Evolutionary conservation across 2,113 vertebrate species (phyloP).

Genomic region (Antigone vipio): DNA sequence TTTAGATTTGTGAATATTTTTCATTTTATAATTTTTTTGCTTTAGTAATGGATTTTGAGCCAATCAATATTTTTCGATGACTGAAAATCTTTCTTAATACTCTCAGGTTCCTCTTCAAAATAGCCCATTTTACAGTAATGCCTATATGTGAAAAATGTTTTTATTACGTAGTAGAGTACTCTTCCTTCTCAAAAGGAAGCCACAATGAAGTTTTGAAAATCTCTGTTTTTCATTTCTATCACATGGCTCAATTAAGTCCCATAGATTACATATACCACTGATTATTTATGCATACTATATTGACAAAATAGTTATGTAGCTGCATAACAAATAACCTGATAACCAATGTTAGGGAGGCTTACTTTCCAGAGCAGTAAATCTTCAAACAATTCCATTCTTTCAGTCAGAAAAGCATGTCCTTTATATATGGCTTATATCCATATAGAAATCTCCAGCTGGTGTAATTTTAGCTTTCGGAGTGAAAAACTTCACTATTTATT

Average conservation of each 20-base stretch:
- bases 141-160: background rate
- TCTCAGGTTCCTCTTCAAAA: background rate
- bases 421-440: background rate
- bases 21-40: background rate
- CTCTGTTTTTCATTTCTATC: background rate
- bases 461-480: constrained; percentile 4
- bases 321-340: background rate
- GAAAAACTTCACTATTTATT: background rate
- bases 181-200: background rate
- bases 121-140: background rate
- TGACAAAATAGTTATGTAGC: background rate
- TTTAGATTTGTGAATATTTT: background rate
- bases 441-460: background rate
- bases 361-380: background rate
- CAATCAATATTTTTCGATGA: background rate
- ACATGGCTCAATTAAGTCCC: background rate
- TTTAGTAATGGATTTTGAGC: background rate
- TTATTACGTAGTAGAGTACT: background rate
- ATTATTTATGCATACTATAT: background rate
- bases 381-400: background rate
- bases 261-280: background rate
- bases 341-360: background rate
- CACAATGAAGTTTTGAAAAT: background rate
- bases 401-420: background rate
- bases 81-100: background rate